Evolutionary conservation across 2,113 vertebrate species (phyloP).

Genomic region (Todiramphus saurophagus): DNA sequence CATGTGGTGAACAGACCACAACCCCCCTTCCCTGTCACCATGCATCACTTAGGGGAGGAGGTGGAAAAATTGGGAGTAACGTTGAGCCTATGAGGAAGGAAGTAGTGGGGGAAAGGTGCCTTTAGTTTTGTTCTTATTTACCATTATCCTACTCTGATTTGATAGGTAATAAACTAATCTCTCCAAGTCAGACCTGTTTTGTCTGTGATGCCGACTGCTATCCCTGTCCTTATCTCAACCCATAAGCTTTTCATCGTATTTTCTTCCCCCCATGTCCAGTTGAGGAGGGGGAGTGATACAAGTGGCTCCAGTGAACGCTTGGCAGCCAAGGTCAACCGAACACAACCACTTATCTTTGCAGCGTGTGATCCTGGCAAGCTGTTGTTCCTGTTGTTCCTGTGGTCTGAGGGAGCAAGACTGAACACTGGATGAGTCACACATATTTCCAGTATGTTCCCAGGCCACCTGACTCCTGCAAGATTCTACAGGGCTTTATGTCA

Average conservation of each 20-base stretch:
- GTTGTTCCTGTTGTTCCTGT: background rate
- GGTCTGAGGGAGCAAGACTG: background rate
- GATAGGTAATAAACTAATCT: background rate
- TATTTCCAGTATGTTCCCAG: background rate
- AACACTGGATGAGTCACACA: background rate
- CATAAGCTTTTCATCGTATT: background rate
- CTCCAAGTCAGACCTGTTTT: background rate
- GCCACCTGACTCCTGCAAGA: background rate
- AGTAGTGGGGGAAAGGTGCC: background rate
- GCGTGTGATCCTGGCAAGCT: background rate
- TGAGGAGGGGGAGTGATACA: background rate
- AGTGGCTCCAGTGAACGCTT: background rate
- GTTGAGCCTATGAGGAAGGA: background rate
- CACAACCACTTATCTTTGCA: background rate
- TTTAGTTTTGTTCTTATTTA: background rate
- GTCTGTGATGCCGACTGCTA: background rate
- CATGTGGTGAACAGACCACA: background rate
- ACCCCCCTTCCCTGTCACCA: fast-evolving
- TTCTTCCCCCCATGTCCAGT: background rate
- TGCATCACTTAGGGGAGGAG: background rate
- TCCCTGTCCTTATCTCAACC: background rate
- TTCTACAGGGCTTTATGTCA: slow-evolving; percentile 3
- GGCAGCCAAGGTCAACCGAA: background rate
- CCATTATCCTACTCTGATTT: background rate
- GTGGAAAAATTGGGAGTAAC: background rate